Evolutionary conservation across 2,888 invertebrate genomes (phyloP).

Genomic region (Diaprepes abbreviatus): DNA sequence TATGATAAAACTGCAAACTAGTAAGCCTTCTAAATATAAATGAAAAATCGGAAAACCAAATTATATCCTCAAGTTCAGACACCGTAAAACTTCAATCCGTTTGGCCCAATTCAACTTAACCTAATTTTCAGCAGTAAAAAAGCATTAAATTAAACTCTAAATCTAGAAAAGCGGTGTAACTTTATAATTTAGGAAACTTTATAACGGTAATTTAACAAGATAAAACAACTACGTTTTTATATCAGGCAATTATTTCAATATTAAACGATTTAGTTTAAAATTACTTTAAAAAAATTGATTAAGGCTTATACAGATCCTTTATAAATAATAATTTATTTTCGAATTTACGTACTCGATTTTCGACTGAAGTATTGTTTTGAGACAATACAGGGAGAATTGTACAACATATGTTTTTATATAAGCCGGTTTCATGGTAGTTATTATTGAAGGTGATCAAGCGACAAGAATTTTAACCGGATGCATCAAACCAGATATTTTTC

Average conservation of each 20-base stretch:
- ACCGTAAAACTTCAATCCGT: not conserved
- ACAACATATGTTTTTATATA: no score
- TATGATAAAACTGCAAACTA: conserved; percentile 20
- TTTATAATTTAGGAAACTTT: conserved; percentile 5
- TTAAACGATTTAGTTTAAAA: not conserved
- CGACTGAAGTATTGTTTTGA: no score
- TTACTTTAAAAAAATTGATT: not conserved
- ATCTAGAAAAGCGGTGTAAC: conserved; percentile 4
- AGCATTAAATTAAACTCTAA: conserved; percentile 12
- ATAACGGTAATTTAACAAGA: not conserved
- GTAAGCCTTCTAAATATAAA: conserved; percentile 20
- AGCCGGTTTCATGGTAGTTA: no score
- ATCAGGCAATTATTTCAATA: conserved; percentile 1
- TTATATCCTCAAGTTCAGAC: not conserved
- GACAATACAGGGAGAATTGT: no score
- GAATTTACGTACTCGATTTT: no score
- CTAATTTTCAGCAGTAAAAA: conserved; percentile 12
- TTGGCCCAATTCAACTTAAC: conserved; percentile 1
- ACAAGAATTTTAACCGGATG: no score
- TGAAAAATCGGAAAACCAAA: not conserved
- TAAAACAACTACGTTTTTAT: not conserved
- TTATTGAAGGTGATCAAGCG: no score
- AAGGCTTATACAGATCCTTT: not conserved
- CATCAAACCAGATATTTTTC: no score
- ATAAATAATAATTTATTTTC: no score